A percentile compares a stretch with the other conserved stretches of the same genome.
phyloP scores from a whole-genome alignment of 2,888 invertebrate genomes.

The Oasisia sp. region DNA sequence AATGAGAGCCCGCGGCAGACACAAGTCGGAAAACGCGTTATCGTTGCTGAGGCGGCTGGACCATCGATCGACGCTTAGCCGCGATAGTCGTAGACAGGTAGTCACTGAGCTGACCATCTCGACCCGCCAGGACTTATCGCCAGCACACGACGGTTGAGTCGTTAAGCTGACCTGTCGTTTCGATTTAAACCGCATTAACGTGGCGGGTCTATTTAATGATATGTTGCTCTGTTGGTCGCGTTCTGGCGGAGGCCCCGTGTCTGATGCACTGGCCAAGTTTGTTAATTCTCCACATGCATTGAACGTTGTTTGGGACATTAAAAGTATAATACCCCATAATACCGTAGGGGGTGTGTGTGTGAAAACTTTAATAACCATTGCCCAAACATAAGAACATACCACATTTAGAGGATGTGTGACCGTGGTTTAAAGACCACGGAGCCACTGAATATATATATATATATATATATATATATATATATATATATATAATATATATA shows the following conservation, averaged over 20 bases:
- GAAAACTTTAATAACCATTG: too few species aligned
- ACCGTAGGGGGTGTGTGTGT: too few species aligned
- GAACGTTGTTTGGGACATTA: not conserved
- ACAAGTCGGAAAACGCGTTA: not conserved
- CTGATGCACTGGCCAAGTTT: not conserved
- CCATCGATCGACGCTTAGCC: not conserved
- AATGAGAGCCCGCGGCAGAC: not conserved
- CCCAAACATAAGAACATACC: too few species aligned
- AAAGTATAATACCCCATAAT: too few species aligned
- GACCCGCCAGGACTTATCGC: not conserved
- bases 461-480: too few species aligned
- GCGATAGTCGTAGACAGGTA: not conserved
- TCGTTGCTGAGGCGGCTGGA: not conserved
- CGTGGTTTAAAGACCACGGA: too few species aligned
- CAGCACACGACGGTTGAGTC: not conserved
- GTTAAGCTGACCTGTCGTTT: slow-evolving; percentile 8
- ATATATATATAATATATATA: too few species aligned
- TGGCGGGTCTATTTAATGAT: not conserved
- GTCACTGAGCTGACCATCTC: not conserved
- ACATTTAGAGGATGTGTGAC: too few species aligned
- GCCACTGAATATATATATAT: too few species aligned
- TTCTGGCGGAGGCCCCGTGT: not conserved
- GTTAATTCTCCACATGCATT: not conserved
- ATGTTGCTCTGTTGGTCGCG: not conserved
- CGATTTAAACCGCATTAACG: slow-evolving; percentile 8